phyloP scores from a whole-genome alignment of 2,113 vertebrate species.

The Mobula hypostoma region DNA sequence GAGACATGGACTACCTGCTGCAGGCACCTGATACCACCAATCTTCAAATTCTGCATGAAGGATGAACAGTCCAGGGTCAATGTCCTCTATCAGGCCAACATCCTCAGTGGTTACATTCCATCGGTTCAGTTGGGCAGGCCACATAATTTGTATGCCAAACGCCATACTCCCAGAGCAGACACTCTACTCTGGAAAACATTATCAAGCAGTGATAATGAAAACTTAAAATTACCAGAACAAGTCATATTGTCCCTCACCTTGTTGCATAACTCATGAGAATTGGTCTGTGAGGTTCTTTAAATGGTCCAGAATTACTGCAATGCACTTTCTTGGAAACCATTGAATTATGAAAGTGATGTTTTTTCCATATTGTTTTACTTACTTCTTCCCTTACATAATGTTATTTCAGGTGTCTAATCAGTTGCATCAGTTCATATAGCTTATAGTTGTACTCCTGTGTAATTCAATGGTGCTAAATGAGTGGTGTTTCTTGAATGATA shows the following conservation, averaged over 20 bases:
- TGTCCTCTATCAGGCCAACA: too few species aligned
- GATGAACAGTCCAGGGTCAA: too few species aligned
- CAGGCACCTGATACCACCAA: too few species aligned
- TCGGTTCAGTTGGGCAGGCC: too few species aligned
- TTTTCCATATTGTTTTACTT: neutral
- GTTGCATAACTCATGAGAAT: neutral
- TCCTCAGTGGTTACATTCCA: too few species aligned
- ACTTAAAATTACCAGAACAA: neutral
- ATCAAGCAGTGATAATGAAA: neutral
- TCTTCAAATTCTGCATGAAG: too few species aligned
- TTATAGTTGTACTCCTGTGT: neutral
- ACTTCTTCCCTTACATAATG: neutral
- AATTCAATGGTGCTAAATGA: neutral
- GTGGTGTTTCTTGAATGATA: neutral
- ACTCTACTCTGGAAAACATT: too few species aligned
- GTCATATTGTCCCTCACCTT: neutral
- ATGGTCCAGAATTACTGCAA: neutral
- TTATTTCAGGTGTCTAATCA: neutral
- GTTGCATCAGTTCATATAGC: neutral
- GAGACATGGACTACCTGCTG: too few species aligned
- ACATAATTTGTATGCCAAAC: too few species aligned
- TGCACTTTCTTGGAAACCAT: neutral
- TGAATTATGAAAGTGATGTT: neutral
- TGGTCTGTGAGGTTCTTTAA: neutral
- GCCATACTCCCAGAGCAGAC: too few species aligned